Base-by-base conservation (phyloP, 2,113 vertebrate species). In the Atherinomorus stipes region DNA sequence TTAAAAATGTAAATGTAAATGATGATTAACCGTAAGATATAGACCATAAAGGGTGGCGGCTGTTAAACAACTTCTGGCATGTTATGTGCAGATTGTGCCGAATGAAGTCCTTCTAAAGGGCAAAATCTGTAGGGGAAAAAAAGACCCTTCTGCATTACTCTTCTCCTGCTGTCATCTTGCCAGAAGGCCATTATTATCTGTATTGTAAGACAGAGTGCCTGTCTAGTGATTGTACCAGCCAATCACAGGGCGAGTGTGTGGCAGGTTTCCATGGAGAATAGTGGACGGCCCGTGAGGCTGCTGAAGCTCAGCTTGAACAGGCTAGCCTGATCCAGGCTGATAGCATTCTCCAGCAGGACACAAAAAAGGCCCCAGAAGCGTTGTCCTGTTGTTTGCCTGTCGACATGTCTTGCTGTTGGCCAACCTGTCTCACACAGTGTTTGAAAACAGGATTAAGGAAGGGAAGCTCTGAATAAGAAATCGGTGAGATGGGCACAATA, bases 221-320 rank as follows among this genome's bases (percentile, higher is more conserved):
- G 85, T 90, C 85, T 85, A 73, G 74, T 81, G 83, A 89, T 81
- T 64, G 66, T 75, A 53, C 8, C 65, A 85, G 74, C 89, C 91
- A 93, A 90, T 91, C 87, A 80, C 64, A 69, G 69, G 61, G 70
- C 26, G 60, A 64, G 63, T 80, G 73, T 69, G 71, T 71, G 78
- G 74, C 80, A 81, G 85, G 90, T 92, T 92, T 91, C 91, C 90
- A 92, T 90, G 91, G 90, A 85, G 88, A 90, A 82, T 71, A 73
- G 68, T 57, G 19, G 68, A 60, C 71, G 40, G 74, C 69, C 78
- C 10, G 15, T 37, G 64, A 88, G 80, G 66, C 71, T 66, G 63
- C 71, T 53, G 84, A 58, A 75, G 84, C 78, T 88, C 66, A 64
- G 75, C 63, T 83, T 72, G 72, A 78, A 76, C 80, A 58, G 69